Base-by-base conservation (phyloP, 2,113 vertebrate species). In the Aix galericulata region DNA sequence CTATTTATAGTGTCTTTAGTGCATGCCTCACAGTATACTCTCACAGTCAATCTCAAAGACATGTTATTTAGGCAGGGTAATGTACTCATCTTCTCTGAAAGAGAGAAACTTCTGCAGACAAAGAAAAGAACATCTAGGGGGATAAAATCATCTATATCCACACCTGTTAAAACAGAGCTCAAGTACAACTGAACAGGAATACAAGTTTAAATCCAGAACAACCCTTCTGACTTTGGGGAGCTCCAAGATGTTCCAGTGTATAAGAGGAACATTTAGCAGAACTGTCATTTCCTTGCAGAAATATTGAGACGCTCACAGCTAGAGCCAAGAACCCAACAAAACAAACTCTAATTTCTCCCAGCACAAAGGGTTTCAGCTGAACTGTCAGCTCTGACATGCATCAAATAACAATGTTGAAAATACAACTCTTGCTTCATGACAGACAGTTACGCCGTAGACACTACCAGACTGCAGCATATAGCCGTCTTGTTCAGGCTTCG, bases 1-100 rank as follows among this genome's bases (percentile, higher is more conserved):
- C 94, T 95, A 83, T 97, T 94, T 94, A 96, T 93, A 88, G 94
- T 87, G 86, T 82, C 91, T 96, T 91, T 76, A 94, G 93, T 89
- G 91, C 91, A 62, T 72, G 86, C 81, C 83, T 95, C 79, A 38
- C 34, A 26, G 76, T 85, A 58, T 50, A 80, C 85, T 88, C 93
- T 94, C 92, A 92, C 89, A 97, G 94, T 87, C 95, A 92, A 91
- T 94, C 76, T 97, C 91, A 62, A 68, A 92, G 86, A 84, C 29
- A n/a, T 67, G 84, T 78, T 92, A 88, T 83, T 95, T 92, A 82
- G 92, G 83, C 88, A 94, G 77, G 86, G 74, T 88, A 94, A 92
- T 76, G 83, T 55, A 93, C 91, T 89, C 68, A 3, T 88, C 71
- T 73, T 26, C 82, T 84, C 56, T 5, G 9, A 88, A 72, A 92